Conservation (phyloP, 1,140 invertebrate species). For the Leptinotarsa texana region DNA sequence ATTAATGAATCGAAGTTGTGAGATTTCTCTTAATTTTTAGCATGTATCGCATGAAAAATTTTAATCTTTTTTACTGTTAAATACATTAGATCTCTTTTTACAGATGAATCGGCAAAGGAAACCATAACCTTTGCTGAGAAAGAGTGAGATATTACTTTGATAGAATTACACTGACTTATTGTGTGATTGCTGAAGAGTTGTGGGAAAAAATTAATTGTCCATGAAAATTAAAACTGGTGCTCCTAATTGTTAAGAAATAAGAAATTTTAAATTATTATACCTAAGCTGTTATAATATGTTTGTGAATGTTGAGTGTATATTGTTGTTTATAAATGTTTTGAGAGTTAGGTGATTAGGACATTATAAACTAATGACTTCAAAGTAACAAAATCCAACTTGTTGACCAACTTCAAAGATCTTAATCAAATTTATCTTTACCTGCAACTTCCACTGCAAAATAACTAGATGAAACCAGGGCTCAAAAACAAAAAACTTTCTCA, state of each 20-base stretch:
- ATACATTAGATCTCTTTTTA: conserved; percentile 24
- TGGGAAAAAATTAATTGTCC: background rate
- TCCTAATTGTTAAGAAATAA: too few relatives aligned
- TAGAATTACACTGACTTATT: conserved; percentile 6
- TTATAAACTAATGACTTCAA: background rate
- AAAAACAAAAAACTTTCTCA: too few relatives aligned
- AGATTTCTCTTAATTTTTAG: background rate
- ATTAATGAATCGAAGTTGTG: too few relatives aligned
- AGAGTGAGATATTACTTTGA: conserved; percentile 22
- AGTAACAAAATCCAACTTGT: too few relatives aligned
- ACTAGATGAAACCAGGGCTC: too few relatives aligned
- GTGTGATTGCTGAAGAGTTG: background rate
- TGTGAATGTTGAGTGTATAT: background rate
- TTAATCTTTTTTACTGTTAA: background rate
- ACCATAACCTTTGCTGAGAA: conserved; percentile 33
- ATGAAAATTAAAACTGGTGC: too few relatives aligned
- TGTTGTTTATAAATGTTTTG: background rate
- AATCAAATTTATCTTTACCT: too few relatives aligned
- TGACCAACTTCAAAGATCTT: too few relatives aligned
- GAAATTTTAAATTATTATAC: background rate
- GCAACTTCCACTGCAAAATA: too few relatives aligned
- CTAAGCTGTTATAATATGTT: background rate
- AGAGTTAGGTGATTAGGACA: background rate
- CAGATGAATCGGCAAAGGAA: conserved; percentile 31
- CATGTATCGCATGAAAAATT: conserved; percentile 19